Evolutionary conservation across 2,797 vertebrate genomes (phyloP).

Genomic region (Ispidina picta): DNA sequence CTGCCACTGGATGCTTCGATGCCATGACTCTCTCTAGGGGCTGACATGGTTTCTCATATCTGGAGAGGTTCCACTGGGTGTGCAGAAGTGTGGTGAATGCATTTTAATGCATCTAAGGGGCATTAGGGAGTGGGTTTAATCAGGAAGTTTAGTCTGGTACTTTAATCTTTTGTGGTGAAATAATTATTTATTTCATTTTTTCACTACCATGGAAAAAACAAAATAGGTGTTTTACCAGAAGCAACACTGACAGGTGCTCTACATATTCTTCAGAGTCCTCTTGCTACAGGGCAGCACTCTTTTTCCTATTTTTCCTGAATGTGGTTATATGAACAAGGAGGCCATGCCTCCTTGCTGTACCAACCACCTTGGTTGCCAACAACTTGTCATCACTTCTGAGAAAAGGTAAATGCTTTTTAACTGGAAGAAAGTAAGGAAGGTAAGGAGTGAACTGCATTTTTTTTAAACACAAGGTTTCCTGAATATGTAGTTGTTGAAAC

Average conservation of each 20-base stretch:
- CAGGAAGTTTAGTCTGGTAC: neutral
- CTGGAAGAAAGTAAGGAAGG: constrained; percentile 40
- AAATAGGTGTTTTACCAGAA: constrained; percentile 8
- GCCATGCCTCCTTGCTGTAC: neutral
- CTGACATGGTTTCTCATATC: neutral
- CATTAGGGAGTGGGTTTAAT: neutral
- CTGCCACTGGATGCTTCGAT: neutral
- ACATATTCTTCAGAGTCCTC: neutral
- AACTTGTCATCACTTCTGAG: constrained; percentile 28
- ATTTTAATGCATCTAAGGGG: neutral
- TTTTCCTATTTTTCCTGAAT: neutral
- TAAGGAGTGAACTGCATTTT: neutral
- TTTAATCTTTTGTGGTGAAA: constrained; percentile 14
- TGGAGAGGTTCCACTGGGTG: neutral
- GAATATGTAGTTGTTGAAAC: constrained; percentile 9
- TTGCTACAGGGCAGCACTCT: neutral
- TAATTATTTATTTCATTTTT: constrained; percentile 26
- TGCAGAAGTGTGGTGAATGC: neutral
- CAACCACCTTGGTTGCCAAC: constrained; percentile 40
- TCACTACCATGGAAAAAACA: neutral
- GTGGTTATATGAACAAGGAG: neutral
- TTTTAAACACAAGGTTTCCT: neutral
- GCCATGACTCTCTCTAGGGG: neutral
- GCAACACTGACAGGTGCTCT: neutral
- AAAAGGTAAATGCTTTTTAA: constrained; percentile 65